Conservation (phyloP, 1,140 invertebrate genomes). For the Ostrea denselamellosa region DNA sequence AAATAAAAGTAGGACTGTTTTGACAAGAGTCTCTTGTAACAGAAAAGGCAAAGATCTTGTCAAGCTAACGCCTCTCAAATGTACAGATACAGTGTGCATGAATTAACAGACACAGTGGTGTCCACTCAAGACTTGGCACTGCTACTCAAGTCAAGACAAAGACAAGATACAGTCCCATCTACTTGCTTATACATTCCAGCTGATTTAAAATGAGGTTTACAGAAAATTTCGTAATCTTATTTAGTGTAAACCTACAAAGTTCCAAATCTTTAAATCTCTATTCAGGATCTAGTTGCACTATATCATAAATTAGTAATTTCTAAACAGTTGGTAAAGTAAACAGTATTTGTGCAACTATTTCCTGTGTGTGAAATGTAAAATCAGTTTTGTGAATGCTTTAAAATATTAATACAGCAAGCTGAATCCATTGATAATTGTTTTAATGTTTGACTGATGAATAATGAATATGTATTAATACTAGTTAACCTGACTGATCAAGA, state of each 20-base stretch:
- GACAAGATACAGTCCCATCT: conserved; percentile 13
- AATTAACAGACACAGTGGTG: background rate
- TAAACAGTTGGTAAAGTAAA: background rate
- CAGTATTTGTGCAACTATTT: background rate
- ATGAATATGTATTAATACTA: conserved; percentile 13
- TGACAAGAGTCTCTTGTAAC: conserved; percentile 11
- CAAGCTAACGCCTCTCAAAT: conserved; percentile 26
- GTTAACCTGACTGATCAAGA: conserved; percentile 37
- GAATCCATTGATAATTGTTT: background rate
- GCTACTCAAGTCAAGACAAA: conserved; percentile 19
- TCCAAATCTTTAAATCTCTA: background rate
- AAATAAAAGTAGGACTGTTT: conserved; percentile 30
- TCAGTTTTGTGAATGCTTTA: background rate
- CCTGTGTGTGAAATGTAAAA: background rate
- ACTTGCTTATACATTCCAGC: conserved; percentile 10
- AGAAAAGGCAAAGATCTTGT: conserved; percentile 33
- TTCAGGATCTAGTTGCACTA: background rate
- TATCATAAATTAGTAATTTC: no score
- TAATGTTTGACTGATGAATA: background rate
- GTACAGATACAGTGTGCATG: conserved; percentile 30
- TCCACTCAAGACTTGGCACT: background rate
- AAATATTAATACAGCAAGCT: background rate
- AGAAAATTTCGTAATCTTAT: conserved; percentile 12
- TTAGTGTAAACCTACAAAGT: background rate
- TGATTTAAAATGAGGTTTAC: conserved; percentile 5